Base-by-base conservation (phyloP, 2,797 vertebrate species). In the Rhynchotus rufescens region DNA sequence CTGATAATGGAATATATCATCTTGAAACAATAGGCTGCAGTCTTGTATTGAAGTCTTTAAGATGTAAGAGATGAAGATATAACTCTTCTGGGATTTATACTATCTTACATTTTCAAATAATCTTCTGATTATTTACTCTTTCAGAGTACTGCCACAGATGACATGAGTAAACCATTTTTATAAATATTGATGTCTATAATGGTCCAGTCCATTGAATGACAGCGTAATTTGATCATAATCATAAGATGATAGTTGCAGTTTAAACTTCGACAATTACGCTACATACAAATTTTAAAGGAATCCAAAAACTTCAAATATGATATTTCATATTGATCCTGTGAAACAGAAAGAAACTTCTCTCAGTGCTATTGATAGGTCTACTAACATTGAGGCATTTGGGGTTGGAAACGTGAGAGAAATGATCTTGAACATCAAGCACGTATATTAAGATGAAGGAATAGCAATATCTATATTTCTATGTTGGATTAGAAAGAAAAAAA, bases 241-340 rank as follows among this genome's bases (percentile, higher is more conserved):
- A 49, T 57, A 80, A 57, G 30, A 40, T 8, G 5, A 66, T 78
- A 89, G 54, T 15, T 90, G 52, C 71, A 57, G 38, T 80, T 86
- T 86, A 88, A 93, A 68, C n/a, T 38, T 75, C 54, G 77, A 62
- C 36, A 40, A 73, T 90, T 95, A 84, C 2, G 3, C 30, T 49
- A 88, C 23, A 51, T 78, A 71, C 73, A 62, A 69, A 89, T 88
- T 85, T 72, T 68, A 87, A 21, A 91, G 51, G n/a, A 72, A 87
- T 75, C 32, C 89, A 74, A 42, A 85, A 76, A 44, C 44, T 83
- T 83, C 62, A 85, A 90, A 78, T 75, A 15, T 30, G 10, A n/a
- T 56, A 56, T 56, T 56, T 56, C 52, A 56, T 22, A 69, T 78
- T 80, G 65, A 68, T 72, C 51, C 62, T 12, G 42, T 51, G 66